Evolutionary conservation across 1,140 invertebrate genomes (phyloP).

Genomic region (Leptinotarsa texana): DNA sequence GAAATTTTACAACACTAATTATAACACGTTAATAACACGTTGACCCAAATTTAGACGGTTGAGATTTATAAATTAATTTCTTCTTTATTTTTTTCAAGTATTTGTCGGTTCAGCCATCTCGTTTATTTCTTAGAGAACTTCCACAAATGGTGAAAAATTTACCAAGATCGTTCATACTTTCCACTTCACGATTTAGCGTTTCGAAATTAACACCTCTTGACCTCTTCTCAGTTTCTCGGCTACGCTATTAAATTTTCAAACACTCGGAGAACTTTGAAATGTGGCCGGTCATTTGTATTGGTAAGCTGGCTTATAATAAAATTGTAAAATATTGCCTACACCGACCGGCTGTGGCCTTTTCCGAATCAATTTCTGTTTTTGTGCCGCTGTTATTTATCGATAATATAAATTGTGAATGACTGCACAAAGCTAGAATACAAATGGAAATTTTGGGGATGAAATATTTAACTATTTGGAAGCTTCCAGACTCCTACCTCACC

Average conservation of each 20-base stretch:
- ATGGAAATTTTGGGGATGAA: slow-evolving; percentile 12
- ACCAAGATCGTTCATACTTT: too few species aligned
- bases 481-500: too few species aligned
- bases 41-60: too few species aligned
- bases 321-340: slow-evolving; percentile 35
- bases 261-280: slow-evolving; percentile 12
- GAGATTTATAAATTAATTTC: too few species aligned
- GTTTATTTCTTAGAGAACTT: too few species aligned
- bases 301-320: slow-evolving; percentile 35
- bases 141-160: too few species aligned
- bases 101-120: too few species aligned
- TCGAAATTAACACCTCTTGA: not conserved
- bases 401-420: slow-evolving; percentile 47
- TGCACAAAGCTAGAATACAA: slow-evolving; percentile 39
- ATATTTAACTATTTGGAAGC: too few species aligned
- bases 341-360: slow-evolving; percentile 39
- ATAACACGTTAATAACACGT: too few species aligned
- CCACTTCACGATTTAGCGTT: too few species aligned
- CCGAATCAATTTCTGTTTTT: slow-evolving; percentile 43
- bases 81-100: too few species aligned
- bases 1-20: too few species aligned
- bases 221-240: not conserved
- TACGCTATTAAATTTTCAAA: slow-evolving; percentile 15
- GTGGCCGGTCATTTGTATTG: slow-evolving; percentile 27
- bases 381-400: slow-evolving; percentile 45